phyloP scores from a whole-genome alignment of 2,113 vertebrate species.

The Prunella fulvescens region DNA sequence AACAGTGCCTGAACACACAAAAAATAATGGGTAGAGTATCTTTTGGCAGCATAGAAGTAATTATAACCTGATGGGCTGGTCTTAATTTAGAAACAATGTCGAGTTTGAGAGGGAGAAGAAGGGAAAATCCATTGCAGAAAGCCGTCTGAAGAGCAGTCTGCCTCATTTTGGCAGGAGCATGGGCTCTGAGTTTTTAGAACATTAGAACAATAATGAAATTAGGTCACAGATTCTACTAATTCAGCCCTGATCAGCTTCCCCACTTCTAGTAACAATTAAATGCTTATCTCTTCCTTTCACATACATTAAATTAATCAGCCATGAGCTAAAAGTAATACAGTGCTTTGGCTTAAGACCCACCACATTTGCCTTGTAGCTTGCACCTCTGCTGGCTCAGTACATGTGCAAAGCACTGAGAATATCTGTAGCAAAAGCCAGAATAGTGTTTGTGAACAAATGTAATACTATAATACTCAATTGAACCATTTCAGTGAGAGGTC shows the following conservation, averaged over 20 bases:
- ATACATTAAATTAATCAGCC: constrained; percentile 34
- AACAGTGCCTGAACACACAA: not conserved
- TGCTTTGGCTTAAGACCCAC: constrained; percentile 23
- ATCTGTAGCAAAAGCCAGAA: not conserved
- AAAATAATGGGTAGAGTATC: not conserved
- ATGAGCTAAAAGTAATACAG: constrained; percentile 11
- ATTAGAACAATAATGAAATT: constrained; percentile 34
- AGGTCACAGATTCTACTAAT: constrained; percentile 20
- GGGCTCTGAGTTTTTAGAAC: not conserved
- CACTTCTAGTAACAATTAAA: constrained; percentile 41
- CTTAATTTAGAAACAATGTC: not conserved
- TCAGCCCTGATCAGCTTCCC: constrained; percentile 22
- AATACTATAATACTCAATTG: not conserved
- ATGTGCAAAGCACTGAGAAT: not conserved
- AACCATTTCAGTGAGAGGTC: not conserved
- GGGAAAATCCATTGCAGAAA: not conserved
- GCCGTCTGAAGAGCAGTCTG: not conserved
- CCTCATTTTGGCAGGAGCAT: not conserved
- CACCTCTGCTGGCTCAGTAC: not conserved
- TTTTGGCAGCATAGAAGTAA: not conserved
- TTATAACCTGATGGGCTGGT: not conserved
- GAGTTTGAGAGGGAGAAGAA: not conserved
- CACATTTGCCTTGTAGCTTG: not conserved
- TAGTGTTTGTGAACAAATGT: not conserved
- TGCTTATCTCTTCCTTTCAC: constrained; percentile 40